Evolutionary conservation across 1,140 invertebrate genomes (phyloP), one percentile per base, ranked within the genome.

Genomic region (Pararge aegeria): DNA sequence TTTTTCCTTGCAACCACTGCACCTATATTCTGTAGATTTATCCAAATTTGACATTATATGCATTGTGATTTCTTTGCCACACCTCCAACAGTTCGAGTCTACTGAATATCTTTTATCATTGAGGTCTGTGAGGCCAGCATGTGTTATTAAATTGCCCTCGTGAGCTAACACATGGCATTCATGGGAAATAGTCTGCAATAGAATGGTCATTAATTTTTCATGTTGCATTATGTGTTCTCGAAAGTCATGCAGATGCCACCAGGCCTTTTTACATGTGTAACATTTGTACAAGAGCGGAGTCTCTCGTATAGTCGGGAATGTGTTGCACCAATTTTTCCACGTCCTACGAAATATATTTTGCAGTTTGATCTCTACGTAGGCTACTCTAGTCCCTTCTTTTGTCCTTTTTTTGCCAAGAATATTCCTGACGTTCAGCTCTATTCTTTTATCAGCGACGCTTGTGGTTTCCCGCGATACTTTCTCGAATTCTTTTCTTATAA

Each of bases 251-350:
- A 73, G 55, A 46, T 70, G 58, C 75, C 75, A 77, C 61, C 57
- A 77, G 0, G 59, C 61, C 0, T 40, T 27, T 7, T 54, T 37
- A 38, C 75, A 77, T 1, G 64, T 55, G 29, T 69, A 67, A 24
- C 75, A 77, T 56, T 70, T 72, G 10, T 72, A 77, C 15, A 70
- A 46, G 7, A 75, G 15, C 0, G 74, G 74, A 0, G 46, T 9
- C 0, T 61, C 70, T 1, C 67, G 51, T 0, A 60, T 24, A 1
- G 37, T 15, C 0, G 50, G 30, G 2, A 51, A 51, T 0, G 24
- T 1, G 6, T 21, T 3, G 0, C 56, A 48, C 70, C 70, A 73
- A 5, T n/a, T 38, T 2, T 38, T 37, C 70, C 70, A 73, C 18
- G 54, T 52, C 0, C 30, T 40, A 1, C 46, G 20, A 0, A 68